Conservation (phyloP, 2,888 invertebrate genomes). For the Argyresthia goedartella region DNA sequence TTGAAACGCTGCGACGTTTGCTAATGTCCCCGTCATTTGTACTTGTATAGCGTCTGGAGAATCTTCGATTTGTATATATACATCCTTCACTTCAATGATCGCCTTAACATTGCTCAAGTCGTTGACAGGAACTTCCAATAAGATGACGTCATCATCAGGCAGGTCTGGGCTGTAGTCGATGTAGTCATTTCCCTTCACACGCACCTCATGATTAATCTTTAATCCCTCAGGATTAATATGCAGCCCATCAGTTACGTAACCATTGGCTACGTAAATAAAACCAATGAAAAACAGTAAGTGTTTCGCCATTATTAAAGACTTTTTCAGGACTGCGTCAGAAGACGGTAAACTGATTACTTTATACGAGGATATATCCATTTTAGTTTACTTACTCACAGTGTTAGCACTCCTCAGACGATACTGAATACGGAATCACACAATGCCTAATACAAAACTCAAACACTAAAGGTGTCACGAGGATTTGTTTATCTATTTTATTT, state of each 20-base stretch:
- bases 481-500: not conserved
- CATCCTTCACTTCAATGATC: conserved; percentile 15
- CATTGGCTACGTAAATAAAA: not conserved
- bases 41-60: too few relatives aligned
- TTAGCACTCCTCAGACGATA: conserved; percentile 1
- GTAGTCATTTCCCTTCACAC: conserved; percentile 34
- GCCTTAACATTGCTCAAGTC: conserved; percentile 6
- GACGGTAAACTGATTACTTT: not conserved
- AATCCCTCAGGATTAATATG: conserved; percentile 38
- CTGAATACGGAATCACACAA: not conserved
- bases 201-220: conserved; percentile 26
- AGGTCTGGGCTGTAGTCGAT: conserved; percentile 39
- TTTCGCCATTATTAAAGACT: not conserved
- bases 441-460: not conserved
- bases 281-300: not conserved
- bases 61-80: not conserved
- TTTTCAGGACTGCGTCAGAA: not conserved
- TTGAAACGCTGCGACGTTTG: not conserved
- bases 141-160: conserved; percentile 11
- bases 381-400: not conserved
- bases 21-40: not conserved
- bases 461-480: not conserved
- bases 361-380: not conserved
- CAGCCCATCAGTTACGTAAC: conserved; percentile 25
- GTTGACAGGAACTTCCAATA: conserved; percentile 12